Evolutionary conservation across 2,888 invertebrate genomes (phyloP).

Genomic region (Cephus pygmeus): DNA sequence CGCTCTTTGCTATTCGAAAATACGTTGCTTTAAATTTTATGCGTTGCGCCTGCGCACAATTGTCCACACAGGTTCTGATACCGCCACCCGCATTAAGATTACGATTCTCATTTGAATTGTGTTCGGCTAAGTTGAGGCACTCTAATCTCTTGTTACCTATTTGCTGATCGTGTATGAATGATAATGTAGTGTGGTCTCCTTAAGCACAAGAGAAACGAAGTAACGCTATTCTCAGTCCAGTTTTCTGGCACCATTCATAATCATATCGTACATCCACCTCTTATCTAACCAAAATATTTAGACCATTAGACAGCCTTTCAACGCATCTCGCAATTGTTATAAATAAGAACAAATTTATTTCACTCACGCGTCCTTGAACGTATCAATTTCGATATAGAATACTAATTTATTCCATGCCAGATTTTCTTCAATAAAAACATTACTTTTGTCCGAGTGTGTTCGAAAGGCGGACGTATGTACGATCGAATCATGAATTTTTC

Average conservation of each 20-base stretch:
- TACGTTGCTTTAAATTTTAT: background rate
- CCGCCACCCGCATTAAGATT: background rate
- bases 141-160: background rate
- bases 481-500: slow-evolving; percentile 28
- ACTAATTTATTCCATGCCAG: slow-evolving; percentile 44
- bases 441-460: slow-evolving; percentile 6
- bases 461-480: slow-evolving; percentile 24
- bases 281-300: background rate
- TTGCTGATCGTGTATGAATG: background rate
- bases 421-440: slow-evolving; percentile 12
- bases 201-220: background rate
- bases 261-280: background rate
- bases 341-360: background rate
- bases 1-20: background rate
- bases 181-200: background rate
- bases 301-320: background rate
- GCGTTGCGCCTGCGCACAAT: background rate
- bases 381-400: slow-evolving; percentile 63
- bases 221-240: background rate
- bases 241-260: background rate
- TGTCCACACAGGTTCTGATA: background rate
- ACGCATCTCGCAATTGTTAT: background rate
- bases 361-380: slow-evolving; percentile 38
- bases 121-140: background rate
- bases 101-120: background rate